Percentiles rank a stretch among this genome's conserved stretches.
phyloP scores from a whole-genome alignment of 1,140 invertebrate species.

The Batillaria attramentaria region DNA sequence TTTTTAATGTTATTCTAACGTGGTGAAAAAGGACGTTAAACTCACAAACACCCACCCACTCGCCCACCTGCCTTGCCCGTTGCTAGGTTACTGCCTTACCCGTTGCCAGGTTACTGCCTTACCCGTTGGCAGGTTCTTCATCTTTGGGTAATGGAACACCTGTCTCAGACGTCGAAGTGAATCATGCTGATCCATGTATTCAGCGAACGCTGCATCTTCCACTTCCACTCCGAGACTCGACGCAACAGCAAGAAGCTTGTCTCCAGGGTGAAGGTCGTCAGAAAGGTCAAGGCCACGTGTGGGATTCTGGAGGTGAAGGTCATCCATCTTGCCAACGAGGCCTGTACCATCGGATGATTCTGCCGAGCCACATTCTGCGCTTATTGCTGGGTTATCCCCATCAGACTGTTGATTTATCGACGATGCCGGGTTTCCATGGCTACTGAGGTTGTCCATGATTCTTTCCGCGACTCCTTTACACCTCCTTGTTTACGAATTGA shows the following conservation, averaged over 20 bases:
- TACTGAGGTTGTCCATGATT: too few relatives aligned
- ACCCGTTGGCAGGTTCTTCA: conserved; percentile 69
- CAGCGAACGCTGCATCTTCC: conserved; percentile 67
- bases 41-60: background rate
- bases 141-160: conserved; percentile 72
- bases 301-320: too few relatives aligned
- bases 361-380: too few relatives aligned
- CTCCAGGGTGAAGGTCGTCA: conserved; percentile 42
- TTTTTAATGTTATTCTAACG: background rate
- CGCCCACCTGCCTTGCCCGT: background rate
- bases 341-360: background rate
- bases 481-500: too few relatives aligned
- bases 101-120: conserved; percentile 48
- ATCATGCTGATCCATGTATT: conserved; percentile 70
- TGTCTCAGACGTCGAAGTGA: conserved; percentile 65
- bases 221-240: conserved; percentile 47
- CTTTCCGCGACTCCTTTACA: too few relatives aligned
- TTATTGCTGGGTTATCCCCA: too few relatives aligned
- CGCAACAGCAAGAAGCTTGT: conserved; percentile 42
- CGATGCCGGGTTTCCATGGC: too few relatives aligned
- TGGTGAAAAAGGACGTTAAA: background rate
- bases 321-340: background rate
- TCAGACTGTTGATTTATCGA: too few relatives aligned
- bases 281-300: background rate
- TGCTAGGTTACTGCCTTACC: too few relatives aligned